Base-by-base conservation (phyloP, 2,797 vertebrate genomes). In the Lepus oiostolus region DNA sequence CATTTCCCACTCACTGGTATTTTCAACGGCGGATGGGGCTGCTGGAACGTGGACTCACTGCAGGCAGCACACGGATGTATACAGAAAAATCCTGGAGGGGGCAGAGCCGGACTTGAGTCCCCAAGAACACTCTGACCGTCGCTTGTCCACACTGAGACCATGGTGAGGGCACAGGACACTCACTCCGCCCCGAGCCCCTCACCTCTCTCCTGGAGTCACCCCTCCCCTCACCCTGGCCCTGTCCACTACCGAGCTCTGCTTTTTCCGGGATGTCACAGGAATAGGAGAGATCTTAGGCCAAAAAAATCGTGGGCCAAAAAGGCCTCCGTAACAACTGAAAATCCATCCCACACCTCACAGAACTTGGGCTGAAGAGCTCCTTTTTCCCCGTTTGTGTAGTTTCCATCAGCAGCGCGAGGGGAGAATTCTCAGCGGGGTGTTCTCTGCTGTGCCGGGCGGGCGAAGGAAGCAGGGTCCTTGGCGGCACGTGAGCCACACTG, bases 401-500 rank as follows among this genome's bases (percentile, higher is more conserved):
- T 47, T 71, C 90, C 13, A 50, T 79, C 32, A 38, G 81, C 35
- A 11, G 67, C 0, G 0, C 4, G 72, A 62, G 11, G 54, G 74
- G 54, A 14, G 42, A 8, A 9, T 11, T 32, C 86, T 28, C 42
- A 13, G 5, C 17, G 3, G 91, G 76, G 24, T 0, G 54, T 4
- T 52, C 3, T 71, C 52, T 76, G 17, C 42, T 0, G 14, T 22
- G 0, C 5, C 0, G 2, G n/a, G 5, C 0, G 2, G n/a, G 4
- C 4, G 22, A n/a, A 62, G 0, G 12, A n/a, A 52, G 38, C 0
- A 2, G 42, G 5, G 16, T 9, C 76, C 68, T 75, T 0, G 0
- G 52, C 3, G 30, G 70, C 1, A 0, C 0, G 21, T 2, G 4
- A 47, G 77, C 28, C 22, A 42, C 0, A 13, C 14, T 0, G 0